A percentile compares a stretch with the other conserved stretches of the same genome.
Conservation (phyloP, 2,797 vertebrate genomes). For the Xenentodon cancila region DNA sequence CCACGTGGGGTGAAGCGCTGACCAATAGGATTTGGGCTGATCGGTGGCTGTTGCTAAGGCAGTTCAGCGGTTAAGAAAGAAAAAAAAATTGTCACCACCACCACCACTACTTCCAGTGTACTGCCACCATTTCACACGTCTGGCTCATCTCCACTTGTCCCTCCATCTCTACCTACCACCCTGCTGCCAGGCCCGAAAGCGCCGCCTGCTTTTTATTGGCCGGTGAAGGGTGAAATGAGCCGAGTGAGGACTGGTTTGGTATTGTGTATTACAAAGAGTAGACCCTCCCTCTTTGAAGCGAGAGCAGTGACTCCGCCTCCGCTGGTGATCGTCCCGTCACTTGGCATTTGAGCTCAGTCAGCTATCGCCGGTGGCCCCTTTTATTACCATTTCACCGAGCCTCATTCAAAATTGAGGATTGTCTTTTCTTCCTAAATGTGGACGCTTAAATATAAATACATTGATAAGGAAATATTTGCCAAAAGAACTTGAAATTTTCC, state of each 20-base stretch:
- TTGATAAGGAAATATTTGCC: background rate
- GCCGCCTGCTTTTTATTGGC: slow-evolving; percentile 32
- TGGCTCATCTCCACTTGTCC: slow-evolving; percentile 19
- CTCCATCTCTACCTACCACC: slow-evolving; percentile 14
- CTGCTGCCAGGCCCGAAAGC: slow-evolving; percentile 10
- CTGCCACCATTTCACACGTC: slow-evolving; percentile 53
- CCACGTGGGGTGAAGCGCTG: slow-evolving; percentile 65
- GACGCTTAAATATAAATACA: too few relatives aligned
- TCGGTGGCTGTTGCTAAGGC: slow-evolving; percentile 84
- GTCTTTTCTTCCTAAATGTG: too few relatives aligned
- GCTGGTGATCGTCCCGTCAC: slow-evolving; percentile 54
- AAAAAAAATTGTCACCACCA: slow-evolving; percentile 9
- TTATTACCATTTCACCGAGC: slow-evolving; percentile 38
- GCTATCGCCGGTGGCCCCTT: slow-evolving; percentile 40
- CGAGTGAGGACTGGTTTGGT: slow-evolving; percentile 34
- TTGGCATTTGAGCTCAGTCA: slow-evolving; percentile 72
- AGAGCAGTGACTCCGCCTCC: slow-evolving; percentile 56
- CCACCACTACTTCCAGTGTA: slow-evolving; percentile 34
- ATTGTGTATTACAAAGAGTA: slow-evolving; percentile 54
- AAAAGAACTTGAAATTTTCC: background rate
- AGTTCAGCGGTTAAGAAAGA: slow-evolving; percentile 44
- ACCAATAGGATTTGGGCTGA: slow-evolving; percentile 75
- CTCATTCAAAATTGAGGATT: too few relatives aligned
- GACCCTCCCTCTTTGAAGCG: slow-evolving; percentile 58
- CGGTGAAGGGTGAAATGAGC: slow-evolving; percentile 40